Base-by-base conservation (phyloP, 2,888 invertebrate species). In the Acholoe squamosa region DNA sequence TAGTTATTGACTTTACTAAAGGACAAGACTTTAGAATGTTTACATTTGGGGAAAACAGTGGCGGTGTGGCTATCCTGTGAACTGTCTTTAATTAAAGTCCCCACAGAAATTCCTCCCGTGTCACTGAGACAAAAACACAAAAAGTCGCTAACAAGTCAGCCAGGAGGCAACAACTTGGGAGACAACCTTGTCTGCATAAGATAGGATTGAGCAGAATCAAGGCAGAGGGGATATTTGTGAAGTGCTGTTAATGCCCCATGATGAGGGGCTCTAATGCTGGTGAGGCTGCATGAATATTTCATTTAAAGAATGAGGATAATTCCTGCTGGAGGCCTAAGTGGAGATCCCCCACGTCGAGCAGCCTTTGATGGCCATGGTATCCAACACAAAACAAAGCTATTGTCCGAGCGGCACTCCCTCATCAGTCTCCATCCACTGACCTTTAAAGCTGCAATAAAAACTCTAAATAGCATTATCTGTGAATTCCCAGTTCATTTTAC, bases 401-500 rank as follows among this genome's bases (percentile, higher is more conserved):
- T 80, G 43, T 80, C 80, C 80, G 80, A 80, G 71, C 80, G 34
- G 43, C 34, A 19, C 43, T 33, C 80, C 80, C 34, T 80, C 80
- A 80, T 80, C 80, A 34, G 43, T 5, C 80, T 33, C 22, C 80
- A 33, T 80, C 34, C 16, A 43, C 80, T 80, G 80, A 80, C 80
- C 80, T 80, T 80, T 80, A 80, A 43, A 80, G 80, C 43, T 19
- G 19, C 43, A 3, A 80, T 34, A 80, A 43, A 43, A 34, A 43
- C 22, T 25, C 43, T 80, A 80, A 80, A 80, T 80, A 43, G 80
- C 80, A 80, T 80, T 80, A 80, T 80, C 80, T 80, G 80, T 16
- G 80, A 80, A 80, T 80, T 80, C 34, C 80, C 80, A 80, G 80
- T 80, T 80, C 80, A 80, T 80, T 80, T 43, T 80, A 22, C 80